phyloP scores from a whole-genome alignment of 2,113 vertebrate genomes.

The Melanotaenia duboulayi region DNA sequence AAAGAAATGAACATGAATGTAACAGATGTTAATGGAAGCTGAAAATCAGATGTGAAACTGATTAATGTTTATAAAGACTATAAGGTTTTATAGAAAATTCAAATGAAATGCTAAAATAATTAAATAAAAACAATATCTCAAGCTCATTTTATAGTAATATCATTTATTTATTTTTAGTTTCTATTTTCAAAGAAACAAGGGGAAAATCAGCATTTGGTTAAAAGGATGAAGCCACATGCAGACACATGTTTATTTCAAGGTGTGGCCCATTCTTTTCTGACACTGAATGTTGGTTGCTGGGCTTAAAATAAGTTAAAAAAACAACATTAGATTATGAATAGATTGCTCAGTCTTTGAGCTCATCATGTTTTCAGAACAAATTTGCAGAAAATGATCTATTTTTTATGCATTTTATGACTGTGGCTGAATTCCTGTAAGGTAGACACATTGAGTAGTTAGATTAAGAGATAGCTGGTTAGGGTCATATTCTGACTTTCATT shows the following conservation, averaged over 20 bases:
- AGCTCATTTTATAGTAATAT: background rate
- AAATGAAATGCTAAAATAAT: too few species aligned
- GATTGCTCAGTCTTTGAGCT: background rate
- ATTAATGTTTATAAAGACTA: too few species aligned
- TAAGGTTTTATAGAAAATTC: too few species aligned
- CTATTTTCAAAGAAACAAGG: too few species aligned
- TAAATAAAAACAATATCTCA: background rate
- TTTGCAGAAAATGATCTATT: too few species aligned
- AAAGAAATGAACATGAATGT: background rate
- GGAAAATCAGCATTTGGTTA: background rate
- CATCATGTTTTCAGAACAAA: background rate
- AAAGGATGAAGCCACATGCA: background rate
- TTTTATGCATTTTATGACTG: too few species aligned
- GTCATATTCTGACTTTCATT: too few species aligned
- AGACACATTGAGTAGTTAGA: too few species aligned
- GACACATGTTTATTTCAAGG: slow-evolving; percentile 10
- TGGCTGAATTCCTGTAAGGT: too few species aligned
- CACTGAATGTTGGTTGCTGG: background rate
- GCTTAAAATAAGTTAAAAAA: background rate
- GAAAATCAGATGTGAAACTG: background rate
- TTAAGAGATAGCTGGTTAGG: too few species aligned
- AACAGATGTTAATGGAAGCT: background rate
- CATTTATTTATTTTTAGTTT: too few species aligned
- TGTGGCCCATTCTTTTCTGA: background rate
- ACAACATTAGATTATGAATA: background rate